Conservation (phyloP, 64 coral and sea anemone species). For the Montipora cactus region DNA sequence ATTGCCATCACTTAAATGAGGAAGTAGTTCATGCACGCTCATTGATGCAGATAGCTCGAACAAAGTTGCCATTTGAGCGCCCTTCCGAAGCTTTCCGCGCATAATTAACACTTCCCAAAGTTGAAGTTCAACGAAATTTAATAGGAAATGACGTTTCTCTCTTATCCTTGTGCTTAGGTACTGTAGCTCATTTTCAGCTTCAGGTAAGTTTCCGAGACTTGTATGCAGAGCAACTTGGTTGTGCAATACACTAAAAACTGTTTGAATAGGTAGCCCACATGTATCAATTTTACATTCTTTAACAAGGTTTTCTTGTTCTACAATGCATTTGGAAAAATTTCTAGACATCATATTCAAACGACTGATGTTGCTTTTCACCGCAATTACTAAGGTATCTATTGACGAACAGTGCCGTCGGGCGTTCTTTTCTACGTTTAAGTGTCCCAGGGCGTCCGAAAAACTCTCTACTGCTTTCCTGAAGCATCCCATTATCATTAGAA, state of each 20-base stretch:
- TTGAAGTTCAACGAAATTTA: background rate
- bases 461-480: too few species aligned
- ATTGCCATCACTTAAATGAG: background rate
- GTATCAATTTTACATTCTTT: background rate
- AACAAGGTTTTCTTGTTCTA: background rate
- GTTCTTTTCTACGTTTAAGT: background rate
- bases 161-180: background rate
- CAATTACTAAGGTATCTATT: background rate
- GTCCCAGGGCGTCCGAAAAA: background rate
- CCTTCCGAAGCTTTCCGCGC: background rate
- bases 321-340: background rate
- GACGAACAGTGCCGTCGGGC: rapidly evolving
- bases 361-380: background rate
- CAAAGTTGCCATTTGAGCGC: background rate
- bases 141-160: background rate
- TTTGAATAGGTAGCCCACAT: background rate
- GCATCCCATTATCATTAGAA: background rate
- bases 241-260: background rate
- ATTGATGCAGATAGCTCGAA: background rate
- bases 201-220: background rate
- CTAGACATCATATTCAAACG: background rate
- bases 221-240: background rate
- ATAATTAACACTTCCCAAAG: background rate
- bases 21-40: background rate
- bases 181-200: background rate